phyloP scores from a whole-genome alignment of 2,888 invertebrate species.

The Pantelozetes paolii region DNA sequence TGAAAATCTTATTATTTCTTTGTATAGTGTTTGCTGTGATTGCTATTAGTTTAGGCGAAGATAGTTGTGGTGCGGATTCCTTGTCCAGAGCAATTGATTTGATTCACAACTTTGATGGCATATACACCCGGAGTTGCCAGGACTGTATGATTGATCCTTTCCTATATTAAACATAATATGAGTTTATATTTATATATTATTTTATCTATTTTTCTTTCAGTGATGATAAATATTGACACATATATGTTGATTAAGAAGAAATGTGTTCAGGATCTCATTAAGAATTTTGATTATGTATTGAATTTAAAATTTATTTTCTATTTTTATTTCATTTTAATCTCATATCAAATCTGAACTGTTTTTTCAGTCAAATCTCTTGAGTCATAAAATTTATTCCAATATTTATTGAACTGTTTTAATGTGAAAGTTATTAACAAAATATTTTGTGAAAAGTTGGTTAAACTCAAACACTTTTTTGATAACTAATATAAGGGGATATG shows the following conservation, averaged over 20 bases:
- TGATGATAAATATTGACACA: not conserved
- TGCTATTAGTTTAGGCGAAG: not conserved
- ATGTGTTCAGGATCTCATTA: not conserved
- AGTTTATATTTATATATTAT: not conserved
- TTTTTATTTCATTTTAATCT: not conserved
- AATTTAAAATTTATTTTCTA: not conserved
- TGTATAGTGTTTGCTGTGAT: no score
- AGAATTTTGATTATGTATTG: slow-evolving; percentile 10
- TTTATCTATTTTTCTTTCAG: not conserved
- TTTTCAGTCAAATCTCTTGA: no score
- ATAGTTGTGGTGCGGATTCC: not conserved
- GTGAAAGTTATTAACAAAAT: no score
- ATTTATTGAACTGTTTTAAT: no score
- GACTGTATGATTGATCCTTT: no score
- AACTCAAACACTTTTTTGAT: no score
- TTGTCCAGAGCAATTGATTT: not conserved
- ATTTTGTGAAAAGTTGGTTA: no score
- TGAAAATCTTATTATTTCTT: not conserved
- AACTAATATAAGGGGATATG: no score
- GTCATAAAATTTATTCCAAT: no score
- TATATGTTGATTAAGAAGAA: not conserved
- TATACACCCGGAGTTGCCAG: not conserved
- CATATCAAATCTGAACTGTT: no score
- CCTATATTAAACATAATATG: not conserved
- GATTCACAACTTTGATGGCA: not conserved